Conservation (phyloP, 2,113 vertebrate genomes). For the Gymnorhina tibicen region DNA sequence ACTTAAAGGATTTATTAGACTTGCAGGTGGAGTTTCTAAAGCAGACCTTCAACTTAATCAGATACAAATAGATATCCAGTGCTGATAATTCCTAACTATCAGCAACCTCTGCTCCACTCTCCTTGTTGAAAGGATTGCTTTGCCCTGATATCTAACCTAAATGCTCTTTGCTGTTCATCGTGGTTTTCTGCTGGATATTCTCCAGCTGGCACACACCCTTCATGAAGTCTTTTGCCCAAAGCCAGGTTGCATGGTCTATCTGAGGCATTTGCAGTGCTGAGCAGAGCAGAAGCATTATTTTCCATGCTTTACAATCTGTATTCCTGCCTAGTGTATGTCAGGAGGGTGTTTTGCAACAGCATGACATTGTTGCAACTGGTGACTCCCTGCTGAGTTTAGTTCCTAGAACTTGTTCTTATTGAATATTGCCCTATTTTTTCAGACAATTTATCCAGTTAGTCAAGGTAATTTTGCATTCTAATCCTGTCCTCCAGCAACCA, state of each 20-base stretch:
- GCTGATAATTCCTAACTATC: neutral
- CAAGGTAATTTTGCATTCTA: slow-evolving; percentile 17
- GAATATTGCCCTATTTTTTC: neutral
- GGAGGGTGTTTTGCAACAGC: neutral
- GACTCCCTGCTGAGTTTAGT: neutral
- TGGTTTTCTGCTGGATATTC: neutral
- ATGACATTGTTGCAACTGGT: neutral
- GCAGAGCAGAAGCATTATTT: neutral
- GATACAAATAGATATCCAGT: neutral
- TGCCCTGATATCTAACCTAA: neutral
- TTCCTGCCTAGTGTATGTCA: neutral
- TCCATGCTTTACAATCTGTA: neutral
- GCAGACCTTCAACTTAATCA: neutral
- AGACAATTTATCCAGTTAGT: neutral
- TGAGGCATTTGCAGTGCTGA: neutral
- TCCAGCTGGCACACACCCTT: neutral
- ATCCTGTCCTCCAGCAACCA: neutral
- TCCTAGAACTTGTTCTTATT: neutral
- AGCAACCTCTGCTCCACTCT: neutral
- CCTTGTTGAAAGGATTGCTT: neutral
- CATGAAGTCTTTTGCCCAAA: neutral
- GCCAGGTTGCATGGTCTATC: neutral
- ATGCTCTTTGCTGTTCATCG: neutral
- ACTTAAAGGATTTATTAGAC: neutral
- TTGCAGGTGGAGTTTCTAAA: neutral